phyloP scores from a whole-genome alignment of 2,797 vertebrate species.

The Arctocebus calabarensis region DNA sequence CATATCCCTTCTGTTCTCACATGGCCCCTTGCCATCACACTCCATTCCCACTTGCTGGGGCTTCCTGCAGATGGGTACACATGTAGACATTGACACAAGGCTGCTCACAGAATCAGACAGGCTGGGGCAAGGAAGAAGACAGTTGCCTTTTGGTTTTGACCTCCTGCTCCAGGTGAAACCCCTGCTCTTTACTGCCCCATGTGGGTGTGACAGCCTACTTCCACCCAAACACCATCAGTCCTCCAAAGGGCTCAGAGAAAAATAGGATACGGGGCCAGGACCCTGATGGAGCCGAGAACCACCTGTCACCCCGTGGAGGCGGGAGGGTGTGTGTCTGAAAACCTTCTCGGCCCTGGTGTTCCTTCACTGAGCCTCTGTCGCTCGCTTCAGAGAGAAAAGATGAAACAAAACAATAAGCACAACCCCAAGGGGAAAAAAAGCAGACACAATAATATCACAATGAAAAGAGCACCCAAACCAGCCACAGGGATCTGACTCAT shows the following conservation, averaged over 20 bases:
- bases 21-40: not conserved
- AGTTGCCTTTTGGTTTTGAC: not conserved
- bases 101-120: not conserved
- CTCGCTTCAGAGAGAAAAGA: conserved; percentile 53
- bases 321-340: conserved; percentile 73
- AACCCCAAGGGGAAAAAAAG: conserved; percentile 38
- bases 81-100: conserved; percentile 74
- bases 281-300: not conserved
- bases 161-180: not conserved
- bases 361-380: conserved; percentile 16
- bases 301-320: not conserved
- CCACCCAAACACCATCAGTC: conserved; percentile 80
- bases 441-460: not conserved
- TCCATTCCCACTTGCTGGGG: not conserved
- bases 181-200: not conserved
- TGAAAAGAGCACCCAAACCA: not conserved
- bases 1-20: not conserved
- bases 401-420: not conserved
- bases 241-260: conserved; percentile 77
- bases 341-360: not conserved
- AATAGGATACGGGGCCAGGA: conserved; percentile 47
- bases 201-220: conserved; percentile 42
- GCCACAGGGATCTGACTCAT: not conserved
- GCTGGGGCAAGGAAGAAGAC: not conserved
- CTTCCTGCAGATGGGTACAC: conserved; percentile 76